These are phyloP conservation scores for Pelmatolapia mariae DNA, from an alignment of 2,113 vertebrate species.

Conservation along the genomic window DNA sequence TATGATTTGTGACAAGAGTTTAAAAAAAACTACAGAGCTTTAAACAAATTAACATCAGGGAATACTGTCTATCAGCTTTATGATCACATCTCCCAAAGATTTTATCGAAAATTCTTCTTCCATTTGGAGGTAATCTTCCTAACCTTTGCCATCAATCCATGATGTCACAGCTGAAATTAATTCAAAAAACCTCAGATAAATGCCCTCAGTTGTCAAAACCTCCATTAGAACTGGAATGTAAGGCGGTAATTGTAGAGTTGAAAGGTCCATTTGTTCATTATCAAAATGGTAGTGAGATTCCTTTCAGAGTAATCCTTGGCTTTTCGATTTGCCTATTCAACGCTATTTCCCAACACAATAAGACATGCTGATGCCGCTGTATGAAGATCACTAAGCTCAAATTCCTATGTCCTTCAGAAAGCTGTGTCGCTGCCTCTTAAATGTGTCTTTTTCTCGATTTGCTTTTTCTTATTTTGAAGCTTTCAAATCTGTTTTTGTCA, in stretches of 20 bases:
- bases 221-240: constrained; percentile 24
- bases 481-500: background rate
- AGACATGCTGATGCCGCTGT: background rate
- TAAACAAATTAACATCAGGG: background rate
- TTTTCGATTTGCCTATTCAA: constrained; percentile 18
- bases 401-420: background rate
- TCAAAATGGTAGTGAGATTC: constrained; percentile 5
- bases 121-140: background rate
- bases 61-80: background rate
- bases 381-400: background rate
- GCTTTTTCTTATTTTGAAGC: background rate
- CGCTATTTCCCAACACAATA: background rate
- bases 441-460: background rate
- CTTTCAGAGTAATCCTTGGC: constrained; percentile 27
- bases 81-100: background rate
- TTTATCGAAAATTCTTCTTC: background rate
- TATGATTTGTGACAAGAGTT: background rate
- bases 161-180: constrained; percentile 9
- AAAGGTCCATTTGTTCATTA: constrained; percentile 33
- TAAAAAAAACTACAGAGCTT: background rate
- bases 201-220: constrained; percentile 39
- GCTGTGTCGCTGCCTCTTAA: background rate
- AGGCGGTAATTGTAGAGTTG: constrained; percentile 28
- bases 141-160: background rate
- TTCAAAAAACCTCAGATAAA: constrained; percentile 21